Evolutionary conservation across 2,113 vertebrate genomes (phyloP).

Genomic region (Otolemur garnettii): DNA sequence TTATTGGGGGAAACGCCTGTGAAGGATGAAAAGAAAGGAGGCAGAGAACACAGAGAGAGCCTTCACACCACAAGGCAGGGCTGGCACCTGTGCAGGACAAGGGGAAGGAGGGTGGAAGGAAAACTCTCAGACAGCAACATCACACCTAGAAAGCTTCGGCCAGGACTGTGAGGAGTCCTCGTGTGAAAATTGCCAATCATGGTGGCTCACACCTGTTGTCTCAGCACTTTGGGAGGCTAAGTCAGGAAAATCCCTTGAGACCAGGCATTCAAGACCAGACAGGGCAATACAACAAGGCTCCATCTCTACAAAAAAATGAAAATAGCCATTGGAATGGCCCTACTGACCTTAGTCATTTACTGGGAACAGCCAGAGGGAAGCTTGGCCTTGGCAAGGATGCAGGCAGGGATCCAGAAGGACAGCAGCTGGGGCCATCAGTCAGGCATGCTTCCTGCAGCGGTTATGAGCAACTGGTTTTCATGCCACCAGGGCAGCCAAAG

Average conservation of each 20-base stretch:
- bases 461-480: background rate
- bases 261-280: too few species aligned
- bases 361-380: background rate
- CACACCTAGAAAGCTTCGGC: background rate
- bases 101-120: background rate
- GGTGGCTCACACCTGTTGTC: too few species aligned
- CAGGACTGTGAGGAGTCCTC: background rate
- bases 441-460: background rate
- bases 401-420: background rate
- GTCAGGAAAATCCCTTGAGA: too few species aligned
- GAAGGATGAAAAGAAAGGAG: background rate
- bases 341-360: background rate
- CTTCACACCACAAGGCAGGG: background rate
- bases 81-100: background rate
- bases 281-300: too few species aligned
- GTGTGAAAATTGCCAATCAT: background rate
- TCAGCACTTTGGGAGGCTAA: too few species aligned
- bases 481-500: background rate
- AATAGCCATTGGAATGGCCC: background rate
- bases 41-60: background rate
- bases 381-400: background rate
- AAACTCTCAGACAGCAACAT: background rate
- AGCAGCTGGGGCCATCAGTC: background rate
- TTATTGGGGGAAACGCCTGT: background rate
- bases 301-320: background rate